phyloP scores from a whole-genome alignment of 1,140 invertebrate genomes.

The Zaprionus taronus region DNA sequence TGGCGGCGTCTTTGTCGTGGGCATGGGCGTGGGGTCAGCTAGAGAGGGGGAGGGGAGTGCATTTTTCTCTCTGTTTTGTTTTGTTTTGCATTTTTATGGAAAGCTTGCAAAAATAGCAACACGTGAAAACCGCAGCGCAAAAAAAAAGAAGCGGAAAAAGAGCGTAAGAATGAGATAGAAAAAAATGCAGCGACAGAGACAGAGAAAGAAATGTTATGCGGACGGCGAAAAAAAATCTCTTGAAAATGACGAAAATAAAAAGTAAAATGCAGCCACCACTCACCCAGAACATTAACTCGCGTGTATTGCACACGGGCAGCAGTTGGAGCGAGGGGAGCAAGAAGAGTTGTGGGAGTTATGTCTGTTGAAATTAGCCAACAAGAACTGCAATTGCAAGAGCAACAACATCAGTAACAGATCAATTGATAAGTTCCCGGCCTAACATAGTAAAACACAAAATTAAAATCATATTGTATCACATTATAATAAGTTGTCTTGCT shows the following conservation, averaged over 20 bases:
- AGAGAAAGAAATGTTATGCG: constrained; percentile 25
- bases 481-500: no score
- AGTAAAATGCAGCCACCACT: constrained; percentile 60
- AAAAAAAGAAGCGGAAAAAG: background rate
- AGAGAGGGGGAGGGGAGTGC: background rate
- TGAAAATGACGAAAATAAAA: constrained; percentile 76
- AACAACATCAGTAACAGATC: background rate
- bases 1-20: constrained; percentile 33
- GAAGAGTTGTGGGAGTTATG: constrained; percentile 13
- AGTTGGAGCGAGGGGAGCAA: constrained; percentile 22
- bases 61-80: constrained; percentile 48
- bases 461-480: no score
- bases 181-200: background rate
- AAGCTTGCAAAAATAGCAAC: constrained; percentile 73
- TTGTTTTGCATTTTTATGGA: constrained; percentile 47
- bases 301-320: constrained; percentile 29
- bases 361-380: background rate
- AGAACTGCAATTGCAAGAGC: fast-evolving
- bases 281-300: constrained; percentile 51
- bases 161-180: background rate
- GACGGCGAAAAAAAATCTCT: constrained; percentile 46
- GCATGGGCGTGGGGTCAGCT: constrained; percentile 37
- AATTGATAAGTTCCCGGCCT: no score
- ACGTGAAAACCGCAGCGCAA: constrained; percentile 70
- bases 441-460: background rate